These are phyloP conservation scores for Myiotriccus ornatus DNA, from an alignment of 2,797 vertebrate species.

Conservation along the genomic window DNA sequence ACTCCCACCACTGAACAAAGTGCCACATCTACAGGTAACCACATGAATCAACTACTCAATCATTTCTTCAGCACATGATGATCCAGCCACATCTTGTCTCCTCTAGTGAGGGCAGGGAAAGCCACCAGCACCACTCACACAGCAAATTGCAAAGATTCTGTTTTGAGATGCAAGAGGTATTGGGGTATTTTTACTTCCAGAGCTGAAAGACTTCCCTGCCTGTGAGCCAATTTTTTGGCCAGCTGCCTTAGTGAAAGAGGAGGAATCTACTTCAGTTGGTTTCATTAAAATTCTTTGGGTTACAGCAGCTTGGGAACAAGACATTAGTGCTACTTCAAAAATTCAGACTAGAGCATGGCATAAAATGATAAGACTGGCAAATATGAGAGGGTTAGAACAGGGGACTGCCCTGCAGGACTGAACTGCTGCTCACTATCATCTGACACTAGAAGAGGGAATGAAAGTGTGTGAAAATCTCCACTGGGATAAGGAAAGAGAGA, in stretches of 20 bases:
- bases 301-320: conserved; percentile 16
- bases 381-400: background rate
- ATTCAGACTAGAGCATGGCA: background rate
- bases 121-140: background rate
- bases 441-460: background rate
- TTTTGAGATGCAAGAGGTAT: background rate
- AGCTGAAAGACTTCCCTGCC: background rate
- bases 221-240: background rate
- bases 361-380: background rate
- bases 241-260: background rate
- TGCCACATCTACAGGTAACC: background rate
- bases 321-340: conserved; percentile 26
- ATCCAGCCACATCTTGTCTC: background rate
- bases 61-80: background rate
- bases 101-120: background rate
- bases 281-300: conserved; percentile 29
- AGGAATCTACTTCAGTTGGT: background rate
- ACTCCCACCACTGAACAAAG: background rate
- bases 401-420: background rate
- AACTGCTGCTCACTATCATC: background rate
- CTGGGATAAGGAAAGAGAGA: conserved; percentile 3
- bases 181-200: background rate
- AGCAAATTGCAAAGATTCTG: background rate
- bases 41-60: background rate
- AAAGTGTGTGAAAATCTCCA: conserved; percentile 6